Base-by-base conservation (phyloP, 1,140 invertebrate genomes). In the Drosophila cardini region DNA sequence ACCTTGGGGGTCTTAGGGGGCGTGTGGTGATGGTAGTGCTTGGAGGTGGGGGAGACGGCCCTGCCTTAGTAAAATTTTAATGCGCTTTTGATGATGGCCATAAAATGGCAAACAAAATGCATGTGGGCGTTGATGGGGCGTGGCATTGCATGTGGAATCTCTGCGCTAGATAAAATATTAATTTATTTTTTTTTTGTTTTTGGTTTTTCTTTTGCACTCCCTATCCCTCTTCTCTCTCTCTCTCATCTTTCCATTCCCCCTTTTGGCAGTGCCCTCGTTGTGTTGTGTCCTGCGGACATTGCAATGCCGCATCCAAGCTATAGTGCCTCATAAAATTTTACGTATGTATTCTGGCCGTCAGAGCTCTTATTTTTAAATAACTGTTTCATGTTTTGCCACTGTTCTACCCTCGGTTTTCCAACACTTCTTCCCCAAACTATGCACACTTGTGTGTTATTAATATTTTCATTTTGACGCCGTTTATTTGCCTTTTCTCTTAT, bases 71-170 rank as follows among this genome's bases (percentile, higher is more conserved):
- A 87, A 87, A 86, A 86, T 87, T 86, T 86, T 86, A 86, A 87
- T 86, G 83, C 83, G 83, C 83, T 86, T 86, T 86, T 87, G 83
- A 87, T 87, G 84, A 87, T 89, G 80, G 84, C 76, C 83, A 83
- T 87, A 87, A 87, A 87, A 87, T 70, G 83, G 83, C 80, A 87
- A 87, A 89, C 83, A 87, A 89, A 87, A 83, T 87, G 83, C 83
- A 87, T 69, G 79, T 64, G 45, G 58, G 62, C 57, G 46, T 56
- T 45, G 16, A 18, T 11, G 40, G 5, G 74, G 73, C 70, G 71
- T 86, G 71, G 82, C 64, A 61, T 53, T 82, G 82, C 82, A 86
- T 79, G 84, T 76, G 52, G 76, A 87, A 87, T 87, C 83, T 89
- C 72, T 87, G 84, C 79, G 75, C 83, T 89, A 87, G 83, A 87